phyloP scores from a whole-genome alignment of 2,888 invertebrate genomes.

The Pocota personata region DNA sequence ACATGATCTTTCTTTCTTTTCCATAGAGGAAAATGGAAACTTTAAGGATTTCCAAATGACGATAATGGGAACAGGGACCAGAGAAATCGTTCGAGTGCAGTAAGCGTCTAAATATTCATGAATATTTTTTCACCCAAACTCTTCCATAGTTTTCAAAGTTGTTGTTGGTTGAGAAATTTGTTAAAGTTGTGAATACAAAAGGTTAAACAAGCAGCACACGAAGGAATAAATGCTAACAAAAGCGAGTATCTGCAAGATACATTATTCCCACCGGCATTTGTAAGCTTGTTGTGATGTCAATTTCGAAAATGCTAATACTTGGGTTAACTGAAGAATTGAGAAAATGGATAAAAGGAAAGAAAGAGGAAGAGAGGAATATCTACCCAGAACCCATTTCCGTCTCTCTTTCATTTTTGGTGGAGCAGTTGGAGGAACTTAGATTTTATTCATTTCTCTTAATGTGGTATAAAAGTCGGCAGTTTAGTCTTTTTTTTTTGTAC shows the following conservation, averaged over 20 bases:
- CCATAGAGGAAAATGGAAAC: background rate
- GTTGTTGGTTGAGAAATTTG: background rate
- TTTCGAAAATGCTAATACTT: constrained; percentile 10
- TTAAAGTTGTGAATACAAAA: background rate
- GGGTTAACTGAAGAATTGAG: background rate
- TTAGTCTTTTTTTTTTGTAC: too few species aligned
- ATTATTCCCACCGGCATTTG: background rate
- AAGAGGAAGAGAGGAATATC: too few species aligned
- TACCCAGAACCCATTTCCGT: too few species aligned
- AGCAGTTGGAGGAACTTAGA: too few species aligned
- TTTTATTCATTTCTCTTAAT: too few species aligned
- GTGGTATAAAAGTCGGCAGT: too few species aligned
- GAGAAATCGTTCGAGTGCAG: background rate
- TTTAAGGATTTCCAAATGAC: constrained; percentile 1
- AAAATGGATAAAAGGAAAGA: background rate
- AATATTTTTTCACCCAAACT: background rate
- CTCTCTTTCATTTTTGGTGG: too few species aligned
- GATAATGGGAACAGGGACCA: constrained; percentile 2
- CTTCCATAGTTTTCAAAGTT: background rate
- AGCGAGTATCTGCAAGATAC: background rate
- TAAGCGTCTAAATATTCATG: constrained; percentile 3
- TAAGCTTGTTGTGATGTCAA: background rate
- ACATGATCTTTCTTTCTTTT: constrained; percentile 18
- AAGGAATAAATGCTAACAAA: background rate
- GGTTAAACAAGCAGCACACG: background rate